These are phyloP conservation scores for Empidonax alnorum DNA, from an alignment of 2,113 vertebrate species.

Conservation along the genomic window DNA sequence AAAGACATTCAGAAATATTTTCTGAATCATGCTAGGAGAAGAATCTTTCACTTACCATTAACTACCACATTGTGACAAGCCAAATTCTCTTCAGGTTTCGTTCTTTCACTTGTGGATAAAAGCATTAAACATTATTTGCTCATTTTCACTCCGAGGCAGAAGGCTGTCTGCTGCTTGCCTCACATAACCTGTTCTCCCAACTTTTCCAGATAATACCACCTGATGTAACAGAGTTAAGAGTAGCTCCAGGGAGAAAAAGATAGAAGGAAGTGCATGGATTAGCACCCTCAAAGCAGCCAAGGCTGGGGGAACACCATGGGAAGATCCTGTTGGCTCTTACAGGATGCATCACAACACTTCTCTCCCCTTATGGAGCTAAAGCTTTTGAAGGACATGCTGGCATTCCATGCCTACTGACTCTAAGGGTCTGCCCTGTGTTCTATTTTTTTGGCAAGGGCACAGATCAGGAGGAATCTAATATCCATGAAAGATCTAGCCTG, in stretches of 20 bases:
- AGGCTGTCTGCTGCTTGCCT: background rate
- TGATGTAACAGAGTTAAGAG: background rate
- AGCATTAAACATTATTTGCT: background rate
- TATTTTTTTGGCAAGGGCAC: background rate
- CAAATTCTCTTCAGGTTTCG: background rate
- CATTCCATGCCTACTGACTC: background rate
- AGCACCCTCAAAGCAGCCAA: background rate
- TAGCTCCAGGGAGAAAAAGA: background rate
- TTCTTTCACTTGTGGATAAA: background rate
- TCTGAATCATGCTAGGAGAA: background rate
- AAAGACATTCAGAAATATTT: slow-evolving; percentile 13
- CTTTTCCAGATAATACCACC: background rate
- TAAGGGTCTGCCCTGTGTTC: background rate
- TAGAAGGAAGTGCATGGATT: background rate
- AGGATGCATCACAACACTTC: background rate
- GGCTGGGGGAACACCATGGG: background rate
- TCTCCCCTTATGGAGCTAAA: background rate
- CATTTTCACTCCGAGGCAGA: background rate
- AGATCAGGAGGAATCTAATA: background rate
- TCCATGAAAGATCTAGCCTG: too few species aligned
- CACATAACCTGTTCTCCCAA: background rate
- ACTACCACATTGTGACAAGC: background rate
- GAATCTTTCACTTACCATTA: background rate
- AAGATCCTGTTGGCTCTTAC: background rate
- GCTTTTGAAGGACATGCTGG: background rate